phyloP scores from a whole-genome alignment of 2,888 invertebrate species.

The Limulus polyphemus region DNA sequence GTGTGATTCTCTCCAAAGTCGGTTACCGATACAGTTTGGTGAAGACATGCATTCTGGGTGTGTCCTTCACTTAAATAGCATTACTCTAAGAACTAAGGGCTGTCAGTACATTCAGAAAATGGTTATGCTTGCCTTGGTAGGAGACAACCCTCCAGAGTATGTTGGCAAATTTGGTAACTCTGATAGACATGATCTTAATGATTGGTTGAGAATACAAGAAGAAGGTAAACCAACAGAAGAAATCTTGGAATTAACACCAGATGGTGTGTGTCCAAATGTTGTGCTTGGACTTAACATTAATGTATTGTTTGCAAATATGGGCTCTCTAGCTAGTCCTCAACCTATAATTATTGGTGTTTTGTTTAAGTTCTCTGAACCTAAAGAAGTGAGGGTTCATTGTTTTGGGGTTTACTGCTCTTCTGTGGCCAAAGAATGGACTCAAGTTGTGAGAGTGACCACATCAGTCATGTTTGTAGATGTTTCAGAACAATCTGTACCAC shows the following conservation, averaged over 20 bases:
- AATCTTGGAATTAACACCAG: too few relatives aligned
- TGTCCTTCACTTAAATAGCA: slow-evolving; percentile 1
- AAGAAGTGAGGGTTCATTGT: slow-evolving; percentile 5
- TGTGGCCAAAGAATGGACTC: slow-evolving; percentile 11
- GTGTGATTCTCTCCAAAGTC: background rate
- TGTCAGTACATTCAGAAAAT: slow-evolving; percentile 7
- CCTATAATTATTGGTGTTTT: slow-evolving; percentile 40
- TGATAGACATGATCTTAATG: slow-evolving; percentile 9
- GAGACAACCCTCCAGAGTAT: slow-evolving; percentile 5
- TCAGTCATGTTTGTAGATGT: slow-evolving; percentile 43
- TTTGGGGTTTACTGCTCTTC: slow-evolving; percentile 2
- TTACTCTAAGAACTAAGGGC: background rate
- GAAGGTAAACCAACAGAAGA: background rate
- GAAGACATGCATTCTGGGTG: slow-evolving; percentile 14
- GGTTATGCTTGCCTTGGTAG: slow-evolving; percentile 6
- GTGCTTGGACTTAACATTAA: slow-evolving; percentile 34
- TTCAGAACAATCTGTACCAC: slow-evolving; percentile 40
- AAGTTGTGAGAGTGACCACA: slow-evolving; percentile 34
- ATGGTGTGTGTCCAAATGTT: slow-evolving; percentile 18
- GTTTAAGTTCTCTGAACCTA: slow-evolving; percentile 28
- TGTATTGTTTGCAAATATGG: slow-evolving; percentile 42
- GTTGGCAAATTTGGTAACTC: slow-evolving; percentile 19
- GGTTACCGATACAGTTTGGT: slow-evolving; percentile 12
- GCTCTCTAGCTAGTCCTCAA: slow-evolving; percentile 40
- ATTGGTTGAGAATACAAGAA: slow-evolving; percentile 17